Evolutionary conservation across 2,797 vertebrate genomes (phyloP), one percentile per base, ranked within the genome.

Genomic region (Lepilemur septentrionalis): DNA sequence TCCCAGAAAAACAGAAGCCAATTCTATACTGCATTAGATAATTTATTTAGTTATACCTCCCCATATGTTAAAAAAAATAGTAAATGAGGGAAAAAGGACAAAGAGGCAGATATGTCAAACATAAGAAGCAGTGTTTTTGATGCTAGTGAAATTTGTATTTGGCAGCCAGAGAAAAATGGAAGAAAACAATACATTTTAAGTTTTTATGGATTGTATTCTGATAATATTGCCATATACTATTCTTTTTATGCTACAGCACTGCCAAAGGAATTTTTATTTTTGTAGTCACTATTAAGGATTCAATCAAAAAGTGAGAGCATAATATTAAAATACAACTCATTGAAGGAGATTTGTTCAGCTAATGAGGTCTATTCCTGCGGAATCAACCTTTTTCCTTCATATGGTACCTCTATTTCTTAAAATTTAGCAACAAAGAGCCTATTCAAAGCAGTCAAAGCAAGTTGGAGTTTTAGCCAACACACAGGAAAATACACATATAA

Each of bases 401-500:
- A 32, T 13, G 57, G 43, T 80, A 67, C 28, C 41, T 90, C 10
- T 83, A 1, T 63, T 93, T 78, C 35, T 72, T 38, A 73, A 84
- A 92, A 94, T 32, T 72, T 76, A 93, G 48, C 30, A 78, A 46
- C 25, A 91, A 83, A 46, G 22, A 79, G n/a, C 7, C 38, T 46
- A 76, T 57, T 89, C 63, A 91, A 84, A 92, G 23, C 22, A 70
- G 46, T 80, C 52, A 96, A 84, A 91, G 17, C 20, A 93, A 88
- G 59, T 46, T 90, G 1, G 22, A 88, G 23, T 89, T 93, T 67
- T 79, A 82, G 46, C 38, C 46, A 72, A 6, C 55, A 30, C 30
- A 35, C 23, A 61, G 14, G 17, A 96, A 94, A 59, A 70, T 13
- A 28, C 0, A 79, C n/a, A 22, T 46, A 41, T 48, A 87, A 89